Conservation (phyloP, 1,140 invertebrate genomes). For the Medauroidea extradentata region DNA sequence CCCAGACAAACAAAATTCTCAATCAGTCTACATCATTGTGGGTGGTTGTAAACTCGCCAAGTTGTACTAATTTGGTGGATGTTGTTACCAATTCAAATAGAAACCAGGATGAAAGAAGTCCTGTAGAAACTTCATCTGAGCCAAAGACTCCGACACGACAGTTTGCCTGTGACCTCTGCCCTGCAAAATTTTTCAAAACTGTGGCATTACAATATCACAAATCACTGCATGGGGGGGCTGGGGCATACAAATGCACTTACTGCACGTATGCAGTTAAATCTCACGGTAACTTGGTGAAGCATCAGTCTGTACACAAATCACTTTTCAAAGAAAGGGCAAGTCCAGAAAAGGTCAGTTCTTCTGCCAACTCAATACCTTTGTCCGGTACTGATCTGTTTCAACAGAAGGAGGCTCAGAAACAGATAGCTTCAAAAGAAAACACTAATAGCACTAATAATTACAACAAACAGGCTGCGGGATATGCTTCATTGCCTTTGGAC, state of each 20-base stretch:
- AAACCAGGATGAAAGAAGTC: background rate
- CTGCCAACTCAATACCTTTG: conserved; percentile 45
- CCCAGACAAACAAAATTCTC: conserved; percentile 47
- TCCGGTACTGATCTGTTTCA: conserved; percentile 59
- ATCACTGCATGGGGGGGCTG: conserved; percentile 62
- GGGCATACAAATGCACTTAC: conserved; percentile 68
- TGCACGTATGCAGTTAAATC: conserved; percentile 81
- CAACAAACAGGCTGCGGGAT: background rate
- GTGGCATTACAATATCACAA: conserved; percentile 68
- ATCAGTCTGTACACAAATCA: conserved; percentile 56
- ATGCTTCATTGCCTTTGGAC: conserved; percentile 44
- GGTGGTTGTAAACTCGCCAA: conserved; percentile 31
- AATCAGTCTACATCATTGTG: conserved; percentile 44
- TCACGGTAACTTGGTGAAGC: conserved; percentile 68
- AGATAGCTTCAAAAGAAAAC: conserved; percentile 41
- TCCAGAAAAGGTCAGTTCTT: background rate
- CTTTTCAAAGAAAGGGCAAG: background rate
- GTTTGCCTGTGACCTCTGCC: conserved; percentile 59
- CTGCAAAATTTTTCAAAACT: conserved; percentile 63
- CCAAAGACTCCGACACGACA: conserved; percentile 27
- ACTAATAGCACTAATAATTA: background rate
- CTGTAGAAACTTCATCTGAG: conserved; percentile 6
- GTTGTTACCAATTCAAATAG: too few relatives aligned
- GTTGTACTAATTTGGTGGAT: too few relatives aligned
- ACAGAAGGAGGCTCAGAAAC: conserved; percentile 51